Base-by-base conservation (phyloP, 1,140 invertebrate genomes). In the Diorhabda carinulata region DNA sequence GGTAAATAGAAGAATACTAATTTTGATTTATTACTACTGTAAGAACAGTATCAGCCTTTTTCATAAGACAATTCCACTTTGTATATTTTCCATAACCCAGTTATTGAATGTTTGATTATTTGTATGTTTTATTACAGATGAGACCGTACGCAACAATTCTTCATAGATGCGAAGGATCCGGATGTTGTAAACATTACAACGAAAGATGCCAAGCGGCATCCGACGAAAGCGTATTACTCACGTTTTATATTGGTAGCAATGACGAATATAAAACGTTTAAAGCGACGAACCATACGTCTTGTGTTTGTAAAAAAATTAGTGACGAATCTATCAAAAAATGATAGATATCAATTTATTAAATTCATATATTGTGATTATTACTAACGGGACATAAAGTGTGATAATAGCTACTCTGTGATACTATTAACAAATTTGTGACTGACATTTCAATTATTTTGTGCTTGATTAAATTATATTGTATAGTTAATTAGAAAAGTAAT, bases 141-240 rank as follows among this genome's bases (percentile, higher is more conserved):
- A 8, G 8, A n/a, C 61, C 61, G 2, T 5, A 9, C 7, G 42
- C 8, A 43, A 63, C 61, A 43, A 10, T 63, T 8, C 42, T 63
- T 8, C 41, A 63, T 25, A 41, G 61, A 45, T 63, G 61, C n/a
- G 62, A 64, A 3, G 9, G 7, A 3, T 45, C 43, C 6, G 62
- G 62, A n/a, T 64, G 62, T 40, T 64, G 62, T 44, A 64, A 64
- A 8, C n/a, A 25, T 6, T 40, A n/a, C 59, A 44, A 45, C 42
- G 43, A 64, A n/a, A 64, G 40, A 2, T 62, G 61, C 43, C 5
- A 6, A 42, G 41, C 40, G 3, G 6, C 3, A 2, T n/a, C 10
- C 5, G 41, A 40, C 5, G 61, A 62, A 40, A 43, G 41, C 5
- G 42, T 62, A 5, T n/a, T 43, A n/a, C 61, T 62, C 40, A 62